Evolutionary conservation across 2,888 invertebrate genomes (phyloP).

Genomic region (Pteria penguin): DNA sequence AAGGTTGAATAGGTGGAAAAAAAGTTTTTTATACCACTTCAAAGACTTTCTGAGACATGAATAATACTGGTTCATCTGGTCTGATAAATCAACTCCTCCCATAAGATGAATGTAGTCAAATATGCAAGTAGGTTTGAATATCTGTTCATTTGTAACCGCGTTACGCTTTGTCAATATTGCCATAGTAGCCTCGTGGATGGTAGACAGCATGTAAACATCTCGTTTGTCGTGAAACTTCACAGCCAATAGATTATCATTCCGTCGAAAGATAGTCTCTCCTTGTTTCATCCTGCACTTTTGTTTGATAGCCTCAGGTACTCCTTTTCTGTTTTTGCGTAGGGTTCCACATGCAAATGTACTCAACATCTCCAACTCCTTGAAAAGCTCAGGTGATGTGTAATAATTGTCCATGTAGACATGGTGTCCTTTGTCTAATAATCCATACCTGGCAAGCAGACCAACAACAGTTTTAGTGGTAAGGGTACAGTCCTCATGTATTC

Average conservation of each 20-base stretch:
- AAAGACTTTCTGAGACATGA: constrained; percentile 38
- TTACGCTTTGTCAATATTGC: constrained; percentile 29
- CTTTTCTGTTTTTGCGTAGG: constrained; percentile 32
- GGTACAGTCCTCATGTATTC: neutral
- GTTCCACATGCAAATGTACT: constrained; percentile 41
- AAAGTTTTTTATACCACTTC: constrained; percentile 54
- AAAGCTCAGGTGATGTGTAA: constrained; percentile 37
- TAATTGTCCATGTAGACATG: constrained; percentile 43
- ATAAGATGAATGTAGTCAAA: constrained; percentile 47
- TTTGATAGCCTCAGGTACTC: constrained; percentile 31
- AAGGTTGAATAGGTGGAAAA: constrained; percentile 42
- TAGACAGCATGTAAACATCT: constrained; percentile 42
- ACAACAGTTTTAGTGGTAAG: constrained; percentile 20
- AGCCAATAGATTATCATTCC: constrained; percentile 11
- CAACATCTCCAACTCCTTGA: constrained; percentile 17
- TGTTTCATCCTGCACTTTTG: neutral
- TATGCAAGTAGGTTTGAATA: constrained; percentile 39
- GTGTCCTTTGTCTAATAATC: constrained; percentile 30
- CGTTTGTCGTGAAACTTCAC: constrained; percentile 38
- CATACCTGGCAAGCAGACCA: constrained; percentile 28
- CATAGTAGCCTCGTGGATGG: constrained; percentile 31
- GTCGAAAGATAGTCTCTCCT: constrained; percentile 2
- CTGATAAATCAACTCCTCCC: constrained; percentile 51
- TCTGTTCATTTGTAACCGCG: constrained; percentile 9
- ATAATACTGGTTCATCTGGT: constrained; percentile 48